A percentile compares a stretch with the other conserved stretches of the same genome.
These are phyloP conservation scores for Chloroceryle amazona DNA, from an alignment of 2,797 vertebrate species.

Conservation along the genomic window DNA sequence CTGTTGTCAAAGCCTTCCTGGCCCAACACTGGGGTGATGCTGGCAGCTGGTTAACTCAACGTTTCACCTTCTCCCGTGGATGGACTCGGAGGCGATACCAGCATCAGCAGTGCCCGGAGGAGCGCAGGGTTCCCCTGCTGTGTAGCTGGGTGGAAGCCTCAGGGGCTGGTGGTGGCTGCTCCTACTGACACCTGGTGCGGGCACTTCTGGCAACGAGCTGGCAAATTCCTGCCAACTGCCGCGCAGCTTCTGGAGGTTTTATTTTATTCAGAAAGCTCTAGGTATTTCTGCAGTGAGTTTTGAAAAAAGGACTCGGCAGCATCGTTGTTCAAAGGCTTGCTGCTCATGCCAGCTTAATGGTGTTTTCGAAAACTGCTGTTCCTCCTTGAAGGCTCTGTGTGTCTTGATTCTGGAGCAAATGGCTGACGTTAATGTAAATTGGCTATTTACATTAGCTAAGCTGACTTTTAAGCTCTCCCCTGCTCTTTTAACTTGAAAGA, in stretches of 20 bases:
- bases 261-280: neutral
- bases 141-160: neutral
- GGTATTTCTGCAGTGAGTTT: neutral
- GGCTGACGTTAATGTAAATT: constrained; percentile 3
- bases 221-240: neutral
- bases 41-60: neutral
- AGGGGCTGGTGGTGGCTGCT: rapidly evolving
- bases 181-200: neutral
- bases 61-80: neutral
- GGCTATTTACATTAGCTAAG: neutral
- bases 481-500: neutral
- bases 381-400: neutral
- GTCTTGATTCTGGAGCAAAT: neutral
- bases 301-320: neutral
- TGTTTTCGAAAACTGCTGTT: neutral
- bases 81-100: neutral
- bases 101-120: neutral
- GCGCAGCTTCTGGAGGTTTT: neutral
- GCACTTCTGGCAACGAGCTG: neutral
- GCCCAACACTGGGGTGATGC: neutral
- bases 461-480: neutral
- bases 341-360: neutral
- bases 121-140: rapidly evolving
- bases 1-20: neutral
- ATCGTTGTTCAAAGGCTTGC: neutral